Evolutionary conservation across 1,140 invertebrate genomes (phyloP), one percentile per base, ranked within the genome.

Genomic region (Bombyx mandarina): DNA sequence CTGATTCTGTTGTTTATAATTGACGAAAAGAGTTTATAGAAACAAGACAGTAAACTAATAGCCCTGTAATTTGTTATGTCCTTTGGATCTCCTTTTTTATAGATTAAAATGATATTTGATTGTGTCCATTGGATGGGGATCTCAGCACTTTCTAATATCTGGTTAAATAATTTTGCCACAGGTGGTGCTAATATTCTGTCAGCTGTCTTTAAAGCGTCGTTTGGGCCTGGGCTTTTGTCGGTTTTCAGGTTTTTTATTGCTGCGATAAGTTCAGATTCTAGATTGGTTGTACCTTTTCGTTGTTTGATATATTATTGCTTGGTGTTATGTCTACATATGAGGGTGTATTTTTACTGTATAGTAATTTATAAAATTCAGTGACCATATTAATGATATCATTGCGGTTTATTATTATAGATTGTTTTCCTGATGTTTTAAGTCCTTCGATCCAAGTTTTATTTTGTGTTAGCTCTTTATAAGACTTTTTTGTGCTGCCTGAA

Each of bases 51-150:
- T 18, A 18, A 26, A 42, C 22, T 52, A 9, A 52, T 52, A 8
- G 51, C 22, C 42, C 51, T 18, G 42, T 52, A 52, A n/a, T 52
- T 52, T 8, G 22, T 35, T 52, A 52, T 52, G 35, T 52, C 51
- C 35, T 52, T 52, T 26, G 53, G 42, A 43, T 22, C 51, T 42
- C 51, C 51, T 52, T 52, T 52, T 52, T 52, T 52, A 52, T 43
- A 52, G 43, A 52, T 52, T 52, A 52, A 9, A 35, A 52, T 52
- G 8, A 52, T 52, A 42, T 52, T 35, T 43, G 35, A 52, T 42
- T 52, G 5, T n/a, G 22, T 42, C 51, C 26, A 52, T n/a, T 43
- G 51, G 9, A 42, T 52, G 3, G 26, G 51, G 8, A 43, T 52
- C 22, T 10, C 9, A 42, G 26, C 51, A 10, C 1, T 8, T 43